Conservation (phyloP, 2,888 invertebrate species). For the Temnothorax unifasciatus region DNA sequence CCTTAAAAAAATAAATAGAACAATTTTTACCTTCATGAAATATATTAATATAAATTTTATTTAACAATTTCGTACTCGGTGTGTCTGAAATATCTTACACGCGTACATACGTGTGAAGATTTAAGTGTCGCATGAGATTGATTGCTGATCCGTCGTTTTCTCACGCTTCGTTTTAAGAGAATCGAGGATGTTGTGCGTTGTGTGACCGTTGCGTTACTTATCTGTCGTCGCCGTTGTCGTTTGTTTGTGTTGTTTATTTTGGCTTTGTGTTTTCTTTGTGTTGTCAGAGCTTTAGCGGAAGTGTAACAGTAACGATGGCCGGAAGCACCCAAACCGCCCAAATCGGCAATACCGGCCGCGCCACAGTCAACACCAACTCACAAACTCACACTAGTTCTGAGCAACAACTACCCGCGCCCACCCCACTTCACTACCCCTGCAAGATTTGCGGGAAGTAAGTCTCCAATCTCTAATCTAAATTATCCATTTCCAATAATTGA, state of each 20-base stretch:
- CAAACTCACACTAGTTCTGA: conserved; percentile 87
- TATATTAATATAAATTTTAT: conserved; percentile 2
- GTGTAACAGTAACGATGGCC: conserved; percentile 86
- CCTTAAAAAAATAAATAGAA: conserved; percentile 2
- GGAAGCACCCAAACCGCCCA: conserved; percentile 83
- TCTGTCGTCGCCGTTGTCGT: conserved; percentile 78
- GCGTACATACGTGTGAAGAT: conserved; percentile 81
- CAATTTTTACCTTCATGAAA: background rate
- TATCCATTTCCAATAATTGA: conserved; percentile 72
- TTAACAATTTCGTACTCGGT: conserved; percentile 56
- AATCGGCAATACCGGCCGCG: conserved; percentile 84
- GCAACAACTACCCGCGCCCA: conserved; percentile 86
- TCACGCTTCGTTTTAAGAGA: conserved; percentile 70
- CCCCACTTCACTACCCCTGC: conserved; percentile 93
- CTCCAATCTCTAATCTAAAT: conserved; percentile 86
- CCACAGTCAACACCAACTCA: conserved; percentile 86
- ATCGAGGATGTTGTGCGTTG: conserved; percentile 75
- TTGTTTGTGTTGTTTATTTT: conserved; percentile 86
- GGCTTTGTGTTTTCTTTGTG: conserved; percentile 87
- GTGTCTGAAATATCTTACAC: conserved; percentile 64
- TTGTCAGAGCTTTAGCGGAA: conserved; percentile 87
- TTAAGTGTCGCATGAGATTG: conserved; percentile 84
- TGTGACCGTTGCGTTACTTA: conserved; percentile 74
- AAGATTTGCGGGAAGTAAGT: conserved; percentile 99
- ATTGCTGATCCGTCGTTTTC: conserved; percentile 76